Evolutionary conservation across 2,113 vertebrate genomes (phyloP).

Genomic region (Oryctolagus cuniculus): DNA sequence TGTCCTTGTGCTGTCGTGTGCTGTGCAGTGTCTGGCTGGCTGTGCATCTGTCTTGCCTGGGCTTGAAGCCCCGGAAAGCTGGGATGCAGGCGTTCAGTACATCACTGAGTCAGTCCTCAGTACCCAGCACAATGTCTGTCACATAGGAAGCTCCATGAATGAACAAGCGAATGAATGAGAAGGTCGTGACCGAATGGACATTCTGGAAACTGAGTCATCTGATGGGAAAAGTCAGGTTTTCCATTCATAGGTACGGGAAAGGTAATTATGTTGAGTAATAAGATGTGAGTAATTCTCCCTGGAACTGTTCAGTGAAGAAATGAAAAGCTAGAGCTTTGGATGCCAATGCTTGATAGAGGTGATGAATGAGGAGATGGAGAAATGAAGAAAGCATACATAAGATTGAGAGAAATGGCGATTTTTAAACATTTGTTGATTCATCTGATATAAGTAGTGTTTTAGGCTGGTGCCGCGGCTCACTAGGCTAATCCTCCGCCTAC

Average conservation of each 20-base stretch:
- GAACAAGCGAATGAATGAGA: slow-evolving; percentile 30
- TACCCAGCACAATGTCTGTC: not conserved
- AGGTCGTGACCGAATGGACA: slow-evolving; percentile 40
- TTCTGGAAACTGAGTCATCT: slow-evolving; percentile 64
- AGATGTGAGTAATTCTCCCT: slow-evolving; percentile 57
- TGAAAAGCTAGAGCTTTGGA: slow-evolving; percentile 60
- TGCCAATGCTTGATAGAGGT: slow-evolving; percentile 1
- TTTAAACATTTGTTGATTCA: not conserved
- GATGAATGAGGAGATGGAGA: slow-evolving; percentile 34
- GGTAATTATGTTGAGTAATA: slow-evolving; percentile 58
- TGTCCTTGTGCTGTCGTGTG: not conserved
- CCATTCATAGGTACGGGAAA: slow-evolving; percentile 4
- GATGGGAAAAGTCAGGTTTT: slow-evolving; percentile 59
- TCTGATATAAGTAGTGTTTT: not conserved
- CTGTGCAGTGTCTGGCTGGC: not conserved
- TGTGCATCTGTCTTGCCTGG: not conserved
- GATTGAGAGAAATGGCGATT: not conserved
- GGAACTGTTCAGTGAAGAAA: slow-evolving; percentile 29
- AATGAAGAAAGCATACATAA: not conserved
- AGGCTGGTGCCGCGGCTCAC: no score
- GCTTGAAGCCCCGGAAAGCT: not conserved
- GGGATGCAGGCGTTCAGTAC: not conserved
- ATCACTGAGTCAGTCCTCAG: not conserved
- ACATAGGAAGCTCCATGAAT: slow-evolving; percentile 2
- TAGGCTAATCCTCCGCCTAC: no score